Evolutionary conservation across 2,113 vertebrate species (phyloP), one percentile per base, ranked within the genome.

Genomic region (Acrocephalus kingi): DNA sequence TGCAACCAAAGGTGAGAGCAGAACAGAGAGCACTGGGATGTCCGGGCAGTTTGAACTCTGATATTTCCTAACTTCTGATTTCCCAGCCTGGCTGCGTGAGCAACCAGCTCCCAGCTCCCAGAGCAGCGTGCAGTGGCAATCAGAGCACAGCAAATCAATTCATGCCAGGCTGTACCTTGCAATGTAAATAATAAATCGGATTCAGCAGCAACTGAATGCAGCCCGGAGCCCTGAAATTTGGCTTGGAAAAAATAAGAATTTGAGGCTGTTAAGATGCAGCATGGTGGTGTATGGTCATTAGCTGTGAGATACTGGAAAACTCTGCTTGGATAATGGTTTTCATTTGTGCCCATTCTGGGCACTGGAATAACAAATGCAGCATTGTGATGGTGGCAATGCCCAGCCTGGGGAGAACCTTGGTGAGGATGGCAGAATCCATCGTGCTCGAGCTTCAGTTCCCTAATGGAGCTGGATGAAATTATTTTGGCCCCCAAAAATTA

Each of bases 131-230:
- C 62, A 14, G 86, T 24, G 61, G 69, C 87, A 87, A 92, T 62
- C 94, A 81, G 91, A 94, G 93, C 96, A 93, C 59, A 0, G 89
- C 93, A 73, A 95, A 96, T 91, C 84, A 25, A 87, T 96, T 67
- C 77, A 24, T 66, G 64, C 89, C 84, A 3, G 14, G 64, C 89
- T 33, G 21, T 66, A 83, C 72, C 81, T 93, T 27, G 84, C 87
- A 24, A 89, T 14, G 56, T 81, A 93, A 93, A 96, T 87, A 93
- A 87, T 81, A 81, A 91, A 94, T 89, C 6, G 39, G 89, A 91
- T 96, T 86, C 73, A 4, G 68, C 19, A 19, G 91, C 54, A 15
- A 4, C 0, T 78, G 77, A 89, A 78, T 35, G 9, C 28, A 37
- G 45, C 46, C 39, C 23, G 0, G 3, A 92, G 91, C 84, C 87